phyloP scores from a whole-genome alignment of 2,113 vertebrate genomes.

The Phainopepla nitens region DNA sequence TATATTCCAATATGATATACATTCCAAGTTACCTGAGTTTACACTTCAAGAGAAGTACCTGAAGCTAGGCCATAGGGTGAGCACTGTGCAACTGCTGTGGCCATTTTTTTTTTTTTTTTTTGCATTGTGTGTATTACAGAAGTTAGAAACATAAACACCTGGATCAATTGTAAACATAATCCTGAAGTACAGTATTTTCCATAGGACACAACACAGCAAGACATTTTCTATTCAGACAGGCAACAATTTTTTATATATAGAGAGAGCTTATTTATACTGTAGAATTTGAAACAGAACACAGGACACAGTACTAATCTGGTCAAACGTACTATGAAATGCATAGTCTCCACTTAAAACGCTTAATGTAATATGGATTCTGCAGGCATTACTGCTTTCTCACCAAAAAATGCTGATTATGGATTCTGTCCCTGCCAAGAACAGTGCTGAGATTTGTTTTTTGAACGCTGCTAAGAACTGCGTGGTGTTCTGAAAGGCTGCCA shows the following conservation, averaged over 20 bases:
- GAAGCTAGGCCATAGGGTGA: constrained; percentile 84
- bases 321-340: constrained; percentile 87
- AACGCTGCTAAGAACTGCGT: constrained; percentile 62
- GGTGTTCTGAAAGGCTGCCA: constrained; percentile 76
- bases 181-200: constrained; percentile 83
- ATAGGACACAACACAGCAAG: constrained; percentile 85
- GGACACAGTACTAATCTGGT: constrained; percentile 85
- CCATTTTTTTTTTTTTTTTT: constrained; percentile 71
- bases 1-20: constrained; percentile 82
- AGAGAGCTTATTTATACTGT: constrained; percentile 96
- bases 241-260: constrained; percentile 75
- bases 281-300: constrained; percentile 86
- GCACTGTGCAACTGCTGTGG: constrained; percentile 83
- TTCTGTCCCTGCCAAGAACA: constrained; percentile 79
- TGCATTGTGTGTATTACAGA: constrained; percentile 79
- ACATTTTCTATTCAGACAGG: constrained; percentile 85
- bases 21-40: constrained; percentile 98
- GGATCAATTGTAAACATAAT: constrained; percentile 89
- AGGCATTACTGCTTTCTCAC: constrained; percentile 75
- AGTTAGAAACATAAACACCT: constrained; percentile 83
- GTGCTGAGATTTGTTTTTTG: constrained; percentile 67
- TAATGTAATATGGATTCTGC: constrained; percentile 65
- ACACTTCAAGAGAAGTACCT: constrained; percentile 90
- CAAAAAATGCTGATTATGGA: constrained; percentile 66
- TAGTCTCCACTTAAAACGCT: constrained; percentile 80